Evolutionary conservation across 2,888 invertebrate genomes (phyloP).

Genomic region (Heliconius hortense): DNA sequence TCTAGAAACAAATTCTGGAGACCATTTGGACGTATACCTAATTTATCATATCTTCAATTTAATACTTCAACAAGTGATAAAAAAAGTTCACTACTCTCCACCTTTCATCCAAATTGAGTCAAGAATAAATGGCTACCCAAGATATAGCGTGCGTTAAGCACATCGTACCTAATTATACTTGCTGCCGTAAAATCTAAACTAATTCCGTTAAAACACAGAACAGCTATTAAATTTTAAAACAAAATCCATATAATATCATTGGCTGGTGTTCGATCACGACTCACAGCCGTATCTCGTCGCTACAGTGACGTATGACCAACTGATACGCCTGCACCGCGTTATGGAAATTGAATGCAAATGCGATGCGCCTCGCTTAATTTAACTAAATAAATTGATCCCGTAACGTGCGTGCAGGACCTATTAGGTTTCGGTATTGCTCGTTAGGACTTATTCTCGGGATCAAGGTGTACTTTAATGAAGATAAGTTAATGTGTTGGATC

Average conservation of each 20-base stretch:
- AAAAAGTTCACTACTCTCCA: background rate
- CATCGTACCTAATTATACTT: background rate
- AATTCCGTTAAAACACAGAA: background rate
- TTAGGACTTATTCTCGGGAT: slow-evolving; percentile 52
- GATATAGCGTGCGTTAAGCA: background rate
- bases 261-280: slow-evolving; percentile 61
- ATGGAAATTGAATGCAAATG: slow-evolving; percentile 82
- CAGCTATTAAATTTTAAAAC: slow-evolving; percentile 37
- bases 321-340: slow-evolving; percentile 70
- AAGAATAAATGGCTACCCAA: background rate
- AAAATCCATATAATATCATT: slow-evolving; percentile 44
- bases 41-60: background rate
- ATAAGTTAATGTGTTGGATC: slow-evolving; percentile 25
- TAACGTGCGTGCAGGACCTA: slow-evolving; percentile 59
- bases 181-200: slow-evolving; percentile 1
- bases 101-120: too few species aligned
- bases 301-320: slow-evolving; percentile 75
- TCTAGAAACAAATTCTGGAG: too few species aligned
- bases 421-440: slow-evolving; percentile 65
- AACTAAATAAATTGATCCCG: slow-evolving; percentile 77
- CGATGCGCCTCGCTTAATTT: slow-evolving; percentile 74
- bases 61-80: background rate
- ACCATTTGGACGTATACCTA: too few species aligned
- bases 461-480: slow-evolving; percentile 42
- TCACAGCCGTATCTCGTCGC: slow-evolving; percentile 57